These are phyloP conservation scores for Morus bassanus DNA, from an alignment of 2,797 vertebrate genomes.

Conservation along the genomic window DNA sequence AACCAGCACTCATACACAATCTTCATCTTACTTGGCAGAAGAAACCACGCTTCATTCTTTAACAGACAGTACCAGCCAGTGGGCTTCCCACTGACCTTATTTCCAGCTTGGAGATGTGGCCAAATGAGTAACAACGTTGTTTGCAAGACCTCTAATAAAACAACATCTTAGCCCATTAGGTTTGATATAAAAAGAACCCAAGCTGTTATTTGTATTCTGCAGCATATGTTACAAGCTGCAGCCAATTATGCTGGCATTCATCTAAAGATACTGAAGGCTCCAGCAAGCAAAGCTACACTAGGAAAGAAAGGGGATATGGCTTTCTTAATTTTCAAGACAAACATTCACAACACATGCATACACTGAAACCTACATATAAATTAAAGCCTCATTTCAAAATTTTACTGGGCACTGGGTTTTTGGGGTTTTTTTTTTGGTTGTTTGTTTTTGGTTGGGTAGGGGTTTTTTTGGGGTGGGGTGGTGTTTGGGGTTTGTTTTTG, in stretches of 20 bases:
- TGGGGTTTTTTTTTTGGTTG: background rate
- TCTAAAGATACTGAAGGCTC: background rate
- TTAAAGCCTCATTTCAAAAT: background rate
- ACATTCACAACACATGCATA: background rate
- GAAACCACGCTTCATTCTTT: background rate
- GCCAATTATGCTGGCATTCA: constrained; percentile 45
- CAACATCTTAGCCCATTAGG: constrained; percentile 32
- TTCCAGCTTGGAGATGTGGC: constrained; percentile 18
- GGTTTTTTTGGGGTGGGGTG: too few relatives aligned
- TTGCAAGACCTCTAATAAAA: constrained; percentile 33
- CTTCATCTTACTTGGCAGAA: background rate
- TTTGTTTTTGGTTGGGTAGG: too few relatives aligned
- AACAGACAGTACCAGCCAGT: background rate
- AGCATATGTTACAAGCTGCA: constrained; percentile 54
- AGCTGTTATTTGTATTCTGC: constrained; percentile 52
- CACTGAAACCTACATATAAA: background rate
- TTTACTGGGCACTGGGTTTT: background rate
- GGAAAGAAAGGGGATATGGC: background rate
- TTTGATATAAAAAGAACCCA: constrained; percentile 54
- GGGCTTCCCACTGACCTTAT: constrained; percentile 33
- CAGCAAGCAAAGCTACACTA: background rate
- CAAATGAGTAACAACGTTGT: background rate
- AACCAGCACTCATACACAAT: background rate
- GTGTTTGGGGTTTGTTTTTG: background rate
- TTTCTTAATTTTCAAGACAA: background rate